Percentiles rank a stretch among this genome's conserved stretches.
These are phyloP conservation scores for Meriones psammophilus DNA, from an alignment of 2,797 vertebrate genomes.

Conservation along the genomic window DNA sequence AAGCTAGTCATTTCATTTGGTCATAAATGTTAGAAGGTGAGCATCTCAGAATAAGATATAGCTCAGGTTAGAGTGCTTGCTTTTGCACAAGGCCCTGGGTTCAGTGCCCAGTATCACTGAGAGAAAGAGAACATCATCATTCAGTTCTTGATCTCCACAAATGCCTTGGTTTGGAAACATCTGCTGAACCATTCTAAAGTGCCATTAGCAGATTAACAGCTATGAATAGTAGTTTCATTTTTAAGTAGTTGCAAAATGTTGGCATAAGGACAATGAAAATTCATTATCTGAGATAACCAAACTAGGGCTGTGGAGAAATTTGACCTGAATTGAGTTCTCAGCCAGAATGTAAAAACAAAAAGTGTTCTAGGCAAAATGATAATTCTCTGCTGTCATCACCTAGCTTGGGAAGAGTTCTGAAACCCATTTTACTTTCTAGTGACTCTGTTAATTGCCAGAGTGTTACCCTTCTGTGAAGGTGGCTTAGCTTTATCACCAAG, in stretches of 20 bases:
- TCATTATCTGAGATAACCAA: slow-evolving; percentile 56
- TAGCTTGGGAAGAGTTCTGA: slow-evolving; percentile 19
- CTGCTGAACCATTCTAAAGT: slow-evolving; percentile 39
- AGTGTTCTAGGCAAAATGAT: slow-evolving; percentile 54
- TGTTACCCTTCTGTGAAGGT: not conserved
- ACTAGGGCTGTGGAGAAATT: slow-evolving; percentile 42
- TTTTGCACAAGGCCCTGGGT: not conserved
- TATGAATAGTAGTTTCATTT: slow-evolving; percentile 38
- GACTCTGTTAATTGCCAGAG: slow-evolving; percentile 65
- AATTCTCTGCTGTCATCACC: slow-evolving; percentile 35
- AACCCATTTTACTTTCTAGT: slow-evolving; percentile 5
- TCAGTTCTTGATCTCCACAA: slow-evolving; percentile 58
- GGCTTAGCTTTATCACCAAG: slow-evolving; percentile 51
- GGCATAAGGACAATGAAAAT: slow-evolving; percentile 39
- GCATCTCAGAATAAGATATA: not conserved
- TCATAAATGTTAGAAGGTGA: slow-evolving; percentile 42
- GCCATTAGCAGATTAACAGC: slow-evolving; percentile 39
- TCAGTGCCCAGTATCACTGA: not conserved
- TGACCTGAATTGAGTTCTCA: slow-evolving; percentile 4
- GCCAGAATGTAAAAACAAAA: slow-evolving; percentile 49
- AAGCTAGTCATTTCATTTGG: slow-evolving; percentile 54
- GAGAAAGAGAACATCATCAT: not conserved
- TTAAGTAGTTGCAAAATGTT: slow-evolving; percentile 56
- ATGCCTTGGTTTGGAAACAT: slow-evolving; percentile 39
- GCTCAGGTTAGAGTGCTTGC: not conserved